These are phyloP conservation scores for Paragorgia papillata DNA, from an alignment of 92 coral and sea anemone genomes.

Conservation along the genomic window DNA sequence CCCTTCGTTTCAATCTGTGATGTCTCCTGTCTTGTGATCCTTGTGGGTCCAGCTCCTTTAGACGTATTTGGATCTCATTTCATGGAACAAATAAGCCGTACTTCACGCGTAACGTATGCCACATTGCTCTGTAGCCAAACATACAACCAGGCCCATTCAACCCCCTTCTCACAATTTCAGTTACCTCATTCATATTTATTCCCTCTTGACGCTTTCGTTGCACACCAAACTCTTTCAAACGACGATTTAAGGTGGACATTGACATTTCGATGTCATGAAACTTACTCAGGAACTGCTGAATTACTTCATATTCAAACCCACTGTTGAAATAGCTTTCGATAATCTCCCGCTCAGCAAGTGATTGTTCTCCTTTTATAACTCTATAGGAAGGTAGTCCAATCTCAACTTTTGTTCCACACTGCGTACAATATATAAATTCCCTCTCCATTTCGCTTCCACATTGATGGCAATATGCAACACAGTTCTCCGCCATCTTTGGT, in stretches of 20 bases:
- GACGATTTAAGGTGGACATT: background rate
- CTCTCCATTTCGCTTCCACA: no score
- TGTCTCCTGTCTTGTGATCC: conserved; percentile 45
- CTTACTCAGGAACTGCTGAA: background rate
- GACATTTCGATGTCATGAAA: conserved; percentile 2
- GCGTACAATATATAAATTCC: no score
- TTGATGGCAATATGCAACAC: no score
- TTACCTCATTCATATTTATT: conserved; percentile 37
- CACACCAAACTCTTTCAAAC: background rate
- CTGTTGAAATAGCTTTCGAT: background rate
- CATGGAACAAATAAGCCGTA: conserved; percentile 25
- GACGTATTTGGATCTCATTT: background rate
- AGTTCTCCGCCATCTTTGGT: no score
- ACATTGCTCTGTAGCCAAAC: conserved; percentile 49
- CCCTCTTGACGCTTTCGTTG: conserved; percentile 20
- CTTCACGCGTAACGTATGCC: conserved; percentile 60
- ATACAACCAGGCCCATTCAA: conserved; percentile 60
- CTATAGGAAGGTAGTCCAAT: no score
- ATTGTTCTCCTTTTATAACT: no score
- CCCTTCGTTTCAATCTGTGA: conserved; percentile 44
- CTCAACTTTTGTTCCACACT: background rate
- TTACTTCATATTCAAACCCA: background rate
- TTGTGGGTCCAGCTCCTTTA: conserved; percentile 38
- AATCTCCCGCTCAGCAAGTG: no score
- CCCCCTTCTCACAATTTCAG: conserved; percentile 40